Evolutionary conservation across 2,113 vertebrate genomes (phyloP).

Genomic region (Neopipo cinnamomea): DNA sequence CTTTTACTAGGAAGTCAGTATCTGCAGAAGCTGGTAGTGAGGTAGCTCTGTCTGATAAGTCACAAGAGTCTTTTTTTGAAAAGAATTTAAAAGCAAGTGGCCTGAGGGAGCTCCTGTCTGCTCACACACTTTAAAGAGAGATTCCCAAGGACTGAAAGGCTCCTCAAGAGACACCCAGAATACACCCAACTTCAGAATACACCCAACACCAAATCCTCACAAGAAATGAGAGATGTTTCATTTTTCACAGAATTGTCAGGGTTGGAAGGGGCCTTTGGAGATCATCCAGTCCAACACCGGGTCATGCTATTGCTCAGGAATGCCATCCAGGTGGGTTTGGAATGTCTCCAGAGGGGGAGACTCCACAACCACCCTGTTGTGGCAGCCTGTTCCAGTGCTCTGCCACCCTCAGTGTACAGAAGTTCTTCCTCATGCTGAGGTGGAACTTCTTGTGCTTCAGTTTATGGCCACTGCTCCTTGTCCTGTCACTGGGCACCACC

Average conservation of each 20-base stretch:
- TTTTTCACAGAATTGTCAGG: not conserved
- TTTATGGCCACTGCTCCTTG: not conserved
- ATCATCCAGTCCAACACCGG: too few species aligned
- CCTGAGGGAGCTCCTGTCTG: not conserved
- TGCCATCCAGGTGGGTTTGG: fast-evolving
- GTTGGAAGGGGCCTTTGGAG: not conserved
- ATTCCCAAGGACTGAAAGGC: not conserved
- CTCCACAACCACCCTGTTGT: fast-evolving
- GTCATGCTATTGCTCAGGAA: not conserved
- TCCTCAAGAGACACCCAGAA: not conserved
- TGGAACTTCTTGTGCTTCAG: not conserved
- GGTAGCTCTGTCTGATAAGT: not conserved
- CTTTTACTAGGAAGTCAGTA: not conserved
- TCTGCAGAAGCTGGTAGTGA: not conserved
- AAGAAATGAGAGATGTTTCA: fast-evolving
- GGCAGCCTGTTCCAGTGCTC: not conserved
- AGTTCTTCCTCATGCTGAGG: not conserved
- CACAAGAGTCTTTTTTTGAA: fast-evolving
- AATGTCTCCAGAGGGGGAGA: not conserved
- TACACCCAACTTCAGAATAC: not conserved
- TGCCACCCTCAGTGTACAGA: too few species aligned
- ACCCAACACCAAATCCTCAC: not conserved
- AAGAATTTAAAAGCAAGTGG: not conserved
- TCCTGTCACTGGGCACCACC: not conserved
- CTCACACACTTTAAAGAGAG: not conserved